Evolutionary conservation across 2,797 vertebrate genomes (phyloP).

Genomic region (Pipistrellus nathusii): DNA sequence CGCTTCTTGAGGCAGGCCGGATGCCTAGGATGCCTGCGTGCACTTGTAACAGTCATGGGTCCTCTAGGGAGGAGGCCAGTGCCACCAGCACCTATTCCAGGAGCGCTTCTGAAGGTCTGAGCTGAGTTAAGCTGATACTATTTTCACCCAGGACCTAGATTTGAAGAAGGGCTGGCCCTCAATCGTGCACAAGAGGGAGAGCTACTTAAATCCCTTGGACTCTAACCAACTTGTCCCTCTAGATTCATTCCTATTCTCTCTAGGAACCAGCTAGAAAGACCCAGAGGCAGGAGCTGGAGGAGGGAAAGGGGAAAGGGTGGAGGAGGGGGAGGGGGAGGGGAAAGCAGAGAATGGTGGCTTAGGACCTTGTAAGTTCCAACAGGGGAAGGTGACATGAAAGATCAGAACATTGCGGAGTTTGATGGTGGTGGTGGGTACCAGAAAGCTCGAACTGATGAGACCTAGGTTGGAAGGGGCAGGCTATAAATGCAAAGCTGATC

Average conservation of each 20-base stretch:
- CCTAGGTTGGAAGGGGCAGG: neutral
- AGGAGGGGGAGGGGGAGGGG: neutral
- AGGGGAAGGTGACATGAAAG: neutral
- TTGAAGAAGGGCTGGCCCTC: neutral
- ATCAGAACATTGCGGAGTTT: neutral
- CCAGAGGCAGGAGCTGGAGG: neutral
- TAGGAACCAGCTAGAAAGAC: neutral
- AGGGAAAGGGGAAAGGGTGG: neutral
- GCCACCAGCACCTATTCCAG: neutral
- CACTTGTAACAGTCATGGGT: neutral
- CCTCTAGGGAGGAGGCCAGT: neutral
- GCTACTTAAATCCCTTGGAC: neutral
- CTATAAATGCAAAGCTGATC: neutral
- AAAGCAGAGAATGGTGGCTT: neutral
- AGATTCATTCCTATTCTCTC: neutral
- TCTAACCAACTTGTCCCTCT: neutral
- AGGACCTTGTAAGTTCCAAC: neutral
- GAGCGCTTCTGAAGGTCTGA: neutral
- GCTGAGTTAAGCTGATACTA: neutral
- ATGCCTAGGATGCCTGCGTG: accelerated
- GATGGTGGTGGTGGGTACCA: neutral
- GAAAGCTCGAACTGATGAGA: neutral
- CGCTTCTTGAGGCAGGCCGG: neutral
- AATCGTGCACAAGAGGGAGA: neutral
- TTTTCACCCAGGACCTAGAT: neutral